phyloP scores from a whole-genome alignment of 2,797 vertebrate species.

The Xenentodon cancila region DNA sequence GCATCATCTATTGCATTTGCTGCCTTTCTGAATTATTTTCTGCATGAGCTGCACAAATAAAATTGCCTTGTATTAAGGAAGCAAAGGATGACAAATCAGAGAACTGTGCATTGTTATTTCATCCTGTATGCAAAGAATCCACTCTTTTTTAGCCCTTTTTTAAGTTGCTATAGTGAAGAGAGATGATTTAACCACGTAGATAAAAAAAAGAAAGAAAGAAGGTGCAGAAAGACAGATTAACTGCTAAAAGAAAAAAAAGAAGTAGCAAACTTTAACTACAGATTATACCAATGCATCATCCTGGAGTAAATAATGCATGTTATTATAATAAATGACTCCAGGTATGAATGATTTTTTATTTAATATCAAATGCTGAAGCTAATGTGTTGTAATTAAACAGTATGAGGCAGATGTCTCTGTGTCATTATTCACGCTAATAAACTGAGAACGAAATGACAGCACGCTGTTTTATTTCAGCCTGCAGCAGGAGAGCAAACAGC shows the following conservation, averaged over 20 bases:
- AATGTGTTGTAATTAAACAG: conserved; percentile 33
- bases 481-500: conserved; percentile 15
- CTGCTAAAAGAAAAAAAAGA: not conserved
- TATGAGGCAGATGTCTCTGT: conserved; percentile 11
- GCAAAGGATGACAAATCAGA: no score
- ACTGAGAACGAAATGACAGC: conserved; percentile 23
- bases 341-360: conserved; percentile 30
- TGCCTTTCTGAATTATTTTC: no score
- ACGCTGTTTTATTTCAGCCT: conserved; percentile 15
- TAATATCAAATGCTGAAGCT: conserved; percentile 23
- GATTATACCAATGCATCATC: conserved; percentile 17
- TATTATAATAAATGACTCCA: conserved; percentile 15
- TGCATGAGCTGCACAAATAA: no score
- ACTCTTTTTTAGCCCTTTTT: no score
- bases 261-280: not conserved
- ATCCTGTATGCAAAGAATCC: no score
- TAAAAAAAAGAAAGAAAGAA: no score
- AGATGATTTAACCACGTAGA: no score
- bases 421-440: conserved; percentile 33
- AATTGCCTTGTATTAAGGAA: no score
- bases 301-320: conserved; percentile 19
- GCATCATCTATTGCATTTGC: no score
- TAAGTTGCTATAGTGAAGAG: no score
- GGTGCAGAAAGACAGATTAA: no score
- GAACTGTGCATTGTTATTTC: no score